These are phyloP conservation scores for Karalla daura DNA, from an alignment of 2,797 vertebrate species.

Conservation along the genomic window DNA sequence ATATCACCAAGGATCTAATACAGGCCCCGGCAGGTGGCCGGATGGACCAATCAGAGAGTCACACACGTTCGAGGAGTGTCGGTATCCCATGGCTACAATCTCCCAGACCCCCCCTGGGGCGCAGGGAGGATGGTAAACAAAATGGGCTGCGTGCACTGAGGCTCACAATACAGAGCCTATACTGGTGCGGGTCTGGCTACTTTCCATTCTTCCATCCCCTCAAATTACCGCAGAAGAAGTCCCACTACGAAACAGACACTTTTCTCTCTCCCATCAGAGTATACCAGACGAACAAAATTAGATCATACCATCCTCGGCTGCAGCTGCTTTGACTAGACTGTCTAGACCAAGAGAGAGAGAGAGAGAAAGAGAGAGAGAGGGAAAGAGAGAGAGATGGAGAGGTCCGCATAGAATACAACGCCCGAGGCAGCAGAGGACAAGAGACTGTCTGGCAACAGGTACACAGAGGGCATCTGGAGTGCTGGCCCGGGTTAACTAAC, in stretches of 20 bases:
- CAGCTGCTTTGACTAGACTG: constrained; percentile 22
- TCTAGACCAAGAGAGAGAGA: constrained; percentile 50
- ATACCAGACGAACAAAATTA: constrained; percentile 35
- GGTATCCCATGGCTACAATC: constrained; percentile 70
- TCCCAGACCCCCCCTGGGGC: constrained; percentile 45
- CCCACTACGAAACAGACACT: constrained; percentile 11
- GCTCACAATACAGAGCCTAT: constrained; percentile 3
- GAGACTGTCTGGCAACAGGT: constrained; percentile 52
- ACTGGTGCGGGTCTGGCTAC: constrained; percentile 5
- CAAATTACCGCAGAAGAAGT: constrained; percentile 8
- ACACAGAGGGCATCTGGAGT: constrained; percentile 37
- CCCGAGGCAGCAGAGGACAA: constrained; percentile 20
- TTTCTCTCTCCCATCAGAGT: background rate
- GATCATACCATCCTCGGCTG: constrained; percentile 37
- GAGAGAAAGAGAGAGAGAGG: background rate
- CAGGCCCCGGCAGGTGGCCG: constrained; percentile 34
- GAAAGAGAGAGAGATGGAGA: constrained; percentile 6
- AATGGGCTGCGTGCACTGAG: constrained; percentile 34
- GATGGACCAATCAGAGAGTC: constrained; percentile 68
- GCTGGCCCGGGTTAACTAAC: constrained; percentile 17
- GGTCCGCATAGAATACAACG: constrained; percentile 12
- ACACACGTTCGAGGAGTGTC: constrained; percentile 42
- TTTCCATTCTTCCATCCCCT: background rate
- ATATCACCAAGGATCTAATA: constrained; percentile 54
- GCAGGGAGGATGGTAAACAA: constrained; percentile 50